Evolutionary conservation across 2,888 invertebrate genomes (phyloP).

Genomic region (Sarcophaga rosellei): DNA sequence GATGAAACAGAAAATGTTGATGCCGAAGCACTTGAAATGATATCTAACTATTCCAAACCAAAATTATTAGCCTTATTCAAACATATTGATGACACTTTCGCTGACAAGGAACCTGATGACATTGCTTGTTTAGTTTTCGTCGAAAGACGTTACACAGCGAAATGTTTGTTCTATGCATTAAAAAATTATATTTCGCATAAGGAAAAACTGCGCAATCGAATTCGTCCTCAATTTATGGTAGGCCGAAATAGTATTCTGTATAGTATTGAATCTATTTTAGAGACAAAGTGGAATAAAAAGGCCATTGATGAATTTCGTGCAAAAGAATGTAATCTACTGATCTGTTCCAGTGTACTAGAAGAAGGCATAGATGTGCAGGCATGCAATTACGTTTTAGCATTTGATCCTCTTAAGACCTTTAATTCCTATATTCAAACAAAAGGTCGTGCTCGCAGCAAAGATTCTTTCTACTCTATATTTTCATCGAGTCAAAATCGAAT

Average conservation of each 20-base stretch:
- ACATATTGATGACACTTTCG: slow-evolving; percentile 84
- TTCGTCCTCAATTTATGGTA: slow-evolving; percentile 86
- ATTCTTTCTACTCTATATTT: slow-evolving; percentile 85
- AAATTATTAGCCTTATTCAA: slow-evolving; percentile 85
- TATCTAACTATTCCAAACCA: slow-evolving; percentile 84
- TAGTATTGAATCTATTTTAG: slow-evolving; percentile 75
- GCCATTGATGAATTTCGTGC: slow-evolving; percentile 83
- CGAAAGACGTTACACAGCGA: slow-evolving; percentile 86
- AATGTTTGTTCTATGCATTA: slow-evolving; percentile 87
- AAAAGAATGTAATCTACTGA: slow-evolving; percentile 85
- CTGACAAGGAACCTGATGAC: slow-evolving; percentile 75
- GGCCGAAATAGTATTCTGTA: slow-evolving; percentile 81
- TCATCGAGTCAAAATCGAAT: slow-evolving; percentile 77
- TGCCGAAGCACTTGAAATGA: slow-evolving; percentile 71
- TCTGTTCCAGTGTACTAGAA: slow-evolving; percentile 92
- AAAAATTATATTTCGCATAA: slow-evolving; percentile 82
- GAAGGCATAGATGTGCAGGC: slow-evolving; percentile 94
- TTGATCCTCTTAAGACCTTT: slow-evolving; percentile 87
- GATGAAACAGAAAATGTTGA: slow-evolving; percentile 79
- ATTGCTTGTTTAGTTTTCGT: slow-evolving; percentile 79
- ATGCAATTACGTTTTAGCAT: slow-evolving; percentile 90
- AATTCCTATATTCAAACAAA: slow-evolving; percentile 94
- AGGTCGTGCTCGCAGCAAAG: slow-evolving; percentile 88
- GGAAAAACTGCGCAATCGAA: slow-evolving; percentile 82
- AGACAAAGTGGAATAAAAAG: slow-evolving; percentile 74